These are phyloP conservation scores for Hirtodrosophila duncani DNA, from an alignment of 2,888 invertebrate genomes.

Conservation along the genomic window DNA sequence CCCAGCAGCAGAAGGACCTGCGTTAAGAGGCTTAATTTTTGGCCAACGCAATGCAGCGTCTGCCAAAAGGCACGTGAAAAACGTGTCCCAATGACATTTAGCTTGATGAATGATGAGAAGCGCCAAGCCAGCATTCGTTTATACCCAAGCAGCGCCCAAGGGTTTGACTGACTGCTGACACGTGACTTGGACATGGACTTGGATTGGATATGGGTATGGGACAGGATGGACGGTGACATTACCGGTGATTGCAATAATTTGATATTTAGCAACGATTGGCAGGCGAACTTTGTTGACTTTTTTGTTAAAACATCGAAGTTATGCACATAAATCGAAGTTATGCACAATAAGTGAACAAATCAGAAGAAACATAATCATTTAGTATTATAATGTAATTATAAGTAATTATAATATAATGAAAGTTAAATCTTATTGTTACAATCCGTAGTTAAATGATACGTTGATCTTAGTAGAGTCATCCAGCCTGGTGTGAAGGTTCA, in stretches of 20 bases:
- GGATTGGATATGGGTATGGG: background rate
- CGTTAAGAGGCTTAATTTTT: slow-evolving; percentile 66
- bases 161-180: slow-evolving; percentile 64
- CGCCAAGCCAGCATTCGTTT: slow-evolving; percentile 14
- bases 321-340: no score
- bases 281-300: no score
- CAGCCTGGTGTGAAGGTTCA: no score
- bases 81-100: slow-evolving; percentile 67
- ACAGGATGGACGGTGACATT: background rate
- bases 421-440: no score
- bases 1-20: slow-evolving; percentile 42
- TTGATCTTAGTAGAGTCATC: no score
- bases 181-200: slow-evolving; percentile 46
- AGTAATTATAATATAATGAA: no score
- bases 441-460: no score
- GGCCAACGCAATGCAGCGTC: slow-evolving; percentile 34
- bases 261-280: slow-evolving; percentile 18
- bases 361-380: no score
- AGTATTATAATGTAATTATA: no score
- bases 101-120: slow-evolving; percentile 68
- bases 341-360: no score
- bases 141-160: slow-evolving; percentile 31
- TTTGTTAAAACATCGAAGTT: no score
- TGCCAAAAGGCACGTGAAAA: slow-evolving; percentile 69
- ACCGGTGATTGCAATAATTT: slow-evolving; percentile 28